These are phyloP conservation scores for Gari tellinella DNA, from an alignment of 2,888 invertebrate species.

Conservation along the genomic window DNA sequence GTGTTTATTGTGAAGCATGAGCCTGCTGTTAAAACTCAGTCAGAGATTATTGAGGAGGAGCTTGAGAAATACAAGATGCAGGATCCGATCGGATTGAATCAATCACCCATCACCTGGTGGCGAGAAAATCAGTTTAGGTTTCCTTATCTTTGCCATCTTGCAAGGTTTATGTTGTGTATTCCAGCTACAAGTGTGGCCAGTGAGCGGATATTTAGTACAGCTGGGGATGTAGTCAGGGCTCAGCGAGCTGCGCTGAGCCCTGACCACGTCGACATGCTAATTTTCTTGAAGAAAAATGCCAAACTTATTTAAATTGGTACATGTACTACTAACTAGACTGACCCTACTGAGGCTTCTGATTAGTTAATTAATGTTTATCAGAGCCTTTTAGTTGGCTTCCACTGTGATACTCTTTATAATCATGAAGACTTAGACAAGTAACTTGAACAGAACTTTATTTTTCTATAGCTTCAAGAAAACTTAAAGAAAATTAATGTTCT, in stretches of 20 bases:
- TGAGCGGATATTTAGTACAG: constrained; percentile 23
- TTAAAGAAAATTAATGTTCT: too few species aligned
- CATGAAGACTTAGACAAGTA: too few species aligned
- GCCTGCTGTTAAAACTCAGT: constrained; percentile 6
- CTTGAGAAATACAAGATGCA: constrained; percentile 1
- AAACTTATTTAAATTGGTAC: not conserved
- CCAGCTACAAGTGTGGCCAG: constrained; percentile 23
- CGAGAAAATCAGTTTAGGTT: constrained; percentile 4
- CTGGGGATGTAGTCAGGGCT: constrained; percentile 15
- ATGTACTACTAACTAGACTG: too few species aligned
- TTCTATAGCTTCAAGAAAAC: too few species aligned
- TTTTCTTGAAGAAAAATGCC: constrained; percentile 19
- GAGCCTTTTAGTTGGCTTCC: too few species aligned
- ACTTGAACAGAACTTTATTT: too few species aligned
- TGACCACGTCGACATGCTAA: constrained; percentile 18
- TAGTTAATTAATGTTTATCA: too few species aligned
- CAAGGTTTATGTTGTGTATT: constrained; percentile 16
- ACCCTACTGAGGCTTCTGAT: too few species aligned
- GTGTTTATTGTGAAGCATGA: constrained; percentile 8
- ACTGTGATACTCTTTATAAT: too few species aligned
- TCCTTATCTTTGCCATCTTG: constrained; percentile 14
- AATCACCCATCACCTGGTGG: not conserved
- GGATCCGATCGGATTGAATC: not conserved
- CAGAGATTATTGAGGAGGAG: constrained; percentile 14
- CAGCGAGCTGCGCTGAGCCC: constrained; percentile 14